Evolutionary conservation across 1,140 invertebrate genomes (phyloP).

Genomic region (Archivesica marissinica): DNA sequence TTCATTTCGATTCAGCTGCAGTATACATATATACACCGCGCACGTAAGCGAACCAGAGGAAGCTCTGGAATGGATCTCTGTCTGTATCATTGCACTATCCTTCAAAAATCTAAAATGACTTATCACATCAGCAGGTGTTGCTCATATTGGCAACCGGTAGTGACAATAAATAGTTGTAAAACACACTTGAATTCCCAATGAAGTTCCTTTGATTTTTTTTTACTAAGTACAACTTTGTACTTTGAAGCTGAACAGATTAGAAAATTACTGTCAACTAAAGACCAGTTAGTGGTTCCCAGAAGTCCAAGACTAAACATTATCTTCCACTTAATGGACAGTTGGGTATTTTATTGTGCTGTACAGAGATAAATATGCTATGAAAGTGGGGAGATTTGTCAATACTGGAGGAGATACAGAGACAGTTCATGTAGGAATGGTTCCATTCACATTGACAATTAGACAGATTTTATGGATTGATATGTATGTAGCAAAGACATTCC

Average conservation of each 20-base stretch:
- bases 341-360: neutral
- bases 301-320: neutral
- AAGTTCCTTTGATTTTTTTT: neutral
- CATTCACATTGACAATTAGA: too few relatives aligned
- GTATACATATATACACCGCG: too few relatives aligned
- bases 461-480: too few relatives aligned
- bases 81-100: too few relatives aligned
- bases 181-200: neutral
- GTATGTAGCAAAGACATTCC: too few relatives aligned
- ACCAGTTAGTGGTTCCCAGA: neutral
- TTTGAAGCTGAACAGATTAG: neutral
- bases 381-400: neutral
- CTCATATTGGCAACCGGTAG: too few relatives aligned
- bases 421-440: neutral
- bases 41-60: too few relatives aligned
- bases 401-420: neutral
- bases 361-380: neutral
- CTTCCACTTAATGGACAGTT: neutral
- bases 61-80: too few relatives aligned
- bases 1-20: too few relatives aligned
- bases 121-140: too few relatives aligned
- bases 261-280: slow-evolving; percentile 1
- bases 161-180: too few relatives aligned
- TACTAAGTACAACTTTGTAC: neutral
- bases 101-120: too few relatives aligned